Percentiles rank a stretch among this genome's conserved stretches.
Conservation (phyloP, 2,888 invertebrate species). For the Saturnia pavonia region DNA sequence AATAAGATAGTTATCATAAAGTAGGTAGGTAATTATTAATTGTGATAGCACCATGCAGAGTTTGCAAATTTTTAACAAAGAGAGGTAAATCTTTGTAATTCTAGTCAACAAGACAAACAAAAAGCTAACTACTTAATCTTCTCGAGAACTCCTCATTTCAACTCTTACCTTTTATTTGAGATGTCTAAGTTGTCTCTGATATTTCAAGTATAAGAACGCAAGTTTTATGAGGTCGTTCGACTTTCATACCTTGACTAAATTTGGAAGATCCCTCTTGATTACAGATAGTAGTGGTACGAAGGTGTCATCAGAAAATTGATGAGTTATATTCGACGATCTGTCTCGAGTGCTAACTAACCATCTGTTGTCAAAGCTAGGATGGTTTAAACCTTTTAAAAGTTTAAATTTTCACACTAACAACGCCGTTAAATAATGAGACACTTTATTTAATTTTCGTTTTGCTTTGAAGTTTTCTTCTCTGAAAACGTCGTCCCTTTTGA, state of each 20-base stretch:
- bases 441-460: constrained; percentile 10
- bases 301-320: constrained; percentile 11
- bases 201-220: constrained; percentile 6
- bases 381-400: constrained; percentile 12
- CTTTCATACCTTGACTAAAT: not conserved
- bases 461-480: constrained; percentile 1
- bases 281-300: not conserved
- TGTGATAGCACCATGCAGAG: too few relatives aligned
- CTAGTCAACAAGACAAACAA: not conserved
- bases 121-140: not conserved
- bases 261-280: not conserved
- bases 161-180: not conserved
- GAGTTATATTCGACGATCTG: constrained; percentile 27
- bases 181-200: not conserved
- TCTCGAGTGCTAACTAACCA: constrained; percentile 16
- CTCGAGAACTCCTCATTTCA: not conserved
- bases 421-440: not conserved
- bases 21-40: too few relatives aligned
- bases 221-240: constrained; percentile 7
- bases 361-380: constrained; percentile 12
- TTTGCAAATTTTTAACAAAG: not conserved
- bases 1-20: too few relatives aligned
- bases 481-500: not conserved
- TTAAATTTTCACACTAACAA: constrained; percentile 12
- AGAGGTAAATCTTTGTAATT: not conserved